These are phyloP conservation scores for Labroides dimidiatus DNA, from an alignment of 2,797 vertebrate genomes.

Conservation along the genomic window DNA sequence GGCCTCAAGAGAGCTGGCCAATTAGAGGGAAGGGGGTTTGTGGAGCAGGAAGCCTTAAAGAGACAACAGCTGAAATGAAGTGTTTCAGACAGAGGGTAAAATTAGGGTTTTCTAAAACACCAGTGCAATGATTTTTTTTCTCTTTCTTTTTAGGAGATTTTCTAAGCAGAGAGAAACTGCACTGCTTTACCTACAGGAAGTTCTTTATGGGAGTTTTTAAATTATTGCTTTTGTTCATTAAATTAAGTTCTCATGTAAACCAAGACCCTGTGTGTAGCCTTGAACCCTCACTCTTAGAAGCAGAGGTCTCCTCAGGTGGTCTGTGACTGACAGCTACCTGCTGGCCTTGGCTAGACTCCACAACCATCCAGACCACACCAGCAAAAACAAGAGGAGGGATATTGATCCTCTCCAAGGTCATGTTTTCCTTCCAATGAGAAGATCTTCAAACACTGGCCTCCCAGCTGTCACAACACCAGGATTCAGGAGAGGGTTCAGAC, in stretches of 20 bases:
- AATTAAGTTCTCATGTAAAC: background rate
- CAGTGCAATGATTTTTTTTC: no score
- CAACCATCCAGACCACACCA: conserved; percentile 40
- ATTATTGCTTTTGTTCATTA: background rate
- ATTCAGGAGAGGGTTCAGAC: conserved; percentile 37
- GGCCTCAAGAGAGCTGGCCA: no score
- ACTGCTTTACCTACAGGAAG: no score
- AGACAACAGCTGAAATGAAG: no score
- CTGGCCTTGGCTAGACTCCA: conserved; percentile 51
- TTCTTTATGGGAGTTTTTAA: no score
- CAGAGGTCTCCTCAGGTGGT: conserved; percentile 41
- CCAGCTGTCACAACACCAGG: conserved; percentile 73
- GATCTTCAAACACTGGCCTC: conserved; percentile 57
- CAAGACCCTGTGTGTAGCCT: background rate
- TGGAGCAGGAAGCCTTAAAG: no score
- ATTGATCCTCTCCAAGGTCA: conserved; percentile 56
- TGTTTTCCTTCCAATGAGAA: conserved; percentile 64
- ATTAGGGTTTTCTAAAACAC: no score
- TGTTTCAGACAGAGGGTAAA: no score
- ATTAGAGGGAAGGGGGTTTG: no score
- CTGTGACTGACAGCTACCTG: conserved; percentile 61
- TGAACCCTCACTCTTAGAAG: conserved; percentile 2
- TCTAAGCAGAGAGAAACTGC: no score
- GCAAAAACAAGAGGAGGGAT: conserved; percentile 59
- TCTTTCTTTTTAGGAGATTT: no score